Evolutionary conservation across 2,797 vertebrate species (phyloP).

Genomic region (Varecia variegata): DNA sequence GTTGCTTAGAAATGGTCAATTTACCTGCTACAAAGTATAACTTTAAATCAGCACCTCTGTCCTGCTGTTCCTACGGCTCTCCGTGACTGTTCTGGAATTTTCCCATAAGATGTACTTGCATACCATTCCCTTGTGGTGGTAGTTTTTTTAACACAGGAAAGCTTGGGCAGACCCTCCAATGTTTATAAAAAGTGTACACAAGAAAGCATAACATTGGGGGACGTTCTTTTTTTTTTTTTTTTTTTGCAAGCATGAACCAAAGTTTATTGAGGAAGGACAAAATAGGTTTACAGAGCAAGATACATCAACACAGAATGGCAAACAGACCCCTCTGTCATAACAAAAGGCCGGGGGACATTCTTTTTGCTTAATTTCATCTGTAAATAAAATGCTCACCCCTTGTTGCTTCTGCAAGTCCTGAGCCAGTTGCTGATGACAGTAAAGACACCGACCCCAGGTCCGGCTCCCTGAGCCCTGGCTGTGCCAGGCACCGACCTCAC

Average conservation of each 20-base stretch:
- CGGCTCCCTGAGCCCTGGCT: fast-evolving
- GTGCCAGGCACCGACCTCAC: neutral
- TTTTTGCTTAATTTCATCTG: neutral
- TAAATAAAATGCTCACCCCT: neutral
- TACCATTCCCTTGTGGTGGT: neutral
- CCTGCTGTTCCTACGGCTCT: neutral
- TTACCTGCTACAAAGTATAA: neutral
- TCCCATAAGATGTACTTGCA: neutral
- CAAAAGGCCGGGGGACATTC: too few species aligned
- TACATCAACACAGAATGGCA: too few species aligned
- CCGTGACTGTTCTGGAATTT: neutral
- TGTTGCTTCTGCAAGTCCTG: neutral
- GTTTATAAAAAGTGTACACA: neutral
- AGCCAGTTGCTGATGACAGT: too few species aligned
- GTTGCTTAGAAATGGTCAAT: neutral
- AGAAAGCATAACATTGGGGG: neutral
- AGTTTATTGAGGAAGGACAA: too few species aligned
- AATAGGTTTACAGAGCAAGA: too few species aligned
- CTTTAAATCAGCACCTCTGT: neutral
- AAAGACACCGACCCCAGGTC: neutral
- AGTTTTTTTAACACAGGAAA: neutral
- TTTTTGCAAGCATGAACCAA: too few species aligned
- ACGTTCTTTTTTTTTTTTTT: too few species aligned
- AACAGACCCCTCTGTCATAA: too few species aligned
- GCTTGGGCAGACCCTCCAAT: neutral